Percentiles rank a stretch among this genome's conserved stretches.
Evolutionary conservation across 2,888 invertebrate genomes (phyloP).

Genomic region (Hypsopygia costalis): DNA sequence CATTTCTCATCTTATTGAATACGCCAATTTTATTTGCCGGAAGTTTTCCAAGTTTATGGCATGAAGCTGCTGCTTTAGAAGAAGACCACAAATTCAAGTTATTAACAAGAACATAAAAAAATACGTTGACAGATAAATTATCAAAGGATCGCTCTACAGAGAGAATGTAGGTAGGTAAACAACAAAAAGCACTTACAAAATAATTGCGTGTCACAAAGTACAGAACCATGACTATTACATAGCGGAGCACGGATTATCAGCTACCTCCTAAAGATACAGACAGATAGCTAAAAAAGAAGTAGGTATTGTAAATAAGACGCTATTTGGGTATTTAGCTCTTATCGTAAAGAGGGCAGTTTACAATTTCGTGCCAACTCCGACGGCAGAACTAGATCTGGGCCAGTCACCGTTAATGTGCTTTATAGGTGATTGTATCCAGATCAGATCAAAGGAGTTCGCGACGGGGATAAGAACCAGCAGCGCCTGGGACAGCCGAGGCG

Average conservation of each 20-base stretch:
- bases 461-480: slow-evolving; percentile 41
- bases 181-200: too few relatives aligned
- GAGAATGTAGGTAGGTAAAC: too few relatives aligned
- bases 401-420: slow-evolving; percentile 68
- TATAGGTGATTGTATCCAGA: slow-evolving; percentile 72
- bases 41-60: slow-evolving; percentile 14
- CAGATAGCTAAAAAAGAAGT: slow-evolving; percentile 21
- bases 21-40: slow-evolving; percentile 22
- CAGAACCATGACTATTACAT: too few relatives aligned
- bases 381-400: slow-evolving; percentile 68
- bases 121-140: too few relatives aligned
- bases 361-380: slow-evolving; percentile 75
- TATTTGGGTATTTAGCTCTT: slow-evolving; percentile 56
- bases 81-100: neutral
- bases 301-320: slow-evolving; percentile 26
- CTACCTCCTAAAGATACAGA: too few relatives aligned
- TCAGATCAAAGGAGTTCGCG: slow-evolving; percentile 63
- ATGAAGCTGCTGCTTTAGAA: neutral
- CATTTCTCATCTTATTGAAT: slow-evolving; percentile 30
- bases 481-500: slow-evolving; percentile 34
- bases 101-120: neutral
- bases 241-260: too few relatives aligned
- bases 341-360: slow-evolving; percentile 78
- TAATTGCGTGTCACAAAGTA: too few relatives aligned
- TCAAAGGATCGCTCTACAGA: too few relatives aligned